Evolutionary conservation across 2,797 vertebrate species (phyloP), one percentile per base, ranked within the genome.

Genomic region (Tiaroga cobitis): DNA sequence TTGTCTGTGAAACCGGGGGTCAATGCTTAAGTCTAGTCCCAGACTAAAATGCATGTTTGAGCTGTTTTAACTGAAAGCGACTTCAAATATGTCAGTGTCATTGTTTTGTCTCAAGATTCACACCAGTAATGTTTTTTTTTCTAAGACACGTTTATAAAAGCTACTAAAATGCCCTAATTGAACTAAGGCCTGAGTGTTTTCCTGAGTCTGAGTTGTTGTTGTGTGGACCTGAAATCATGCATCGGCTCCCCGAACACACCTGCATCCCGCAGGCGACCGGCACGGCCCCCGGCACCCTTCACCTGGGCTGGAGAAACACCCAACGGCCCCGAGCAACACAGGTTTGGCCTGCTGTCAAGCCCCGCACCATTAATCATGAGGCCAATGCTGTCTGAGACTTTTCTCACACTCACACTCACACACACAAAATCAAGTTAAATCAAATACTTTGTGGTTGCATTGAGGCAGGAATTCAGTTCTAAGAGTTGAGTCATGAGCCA

Each of bases 221-320:
- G 9, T 26, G 54, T 26, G 56, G 65, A 32, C 61, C n/a, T 19
- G 63, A 56, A 51, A 67, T 69, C 70, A 37, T 11, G 70, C 46
- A 34, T 1, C 29, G 54, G 7, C 82, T 43, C 51, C 81, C 70
- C 90, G 86, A 65, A 90, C 93, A 91, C 95, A 95, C 94, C 94
- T 95, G 94, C 89, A 90, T 90, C 93, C 94, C 93, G 85, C 90
- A 93, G 94, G 95, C 91, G 87, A 92, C 11, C 26, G 90, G 92
- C 91, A 76, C 91, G 85, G 85, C 89, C 94, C 94, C 92, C 88
- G 85, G 91, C 92, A 93, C 90, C 29, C 91, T 94, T 94, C 95
- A 96, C 94, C 94, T 95, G 95, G 92, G 93, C 82, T 89, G 90
- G 89, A 93, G 94, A 93, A 93, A 92, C 93, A 89, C 89, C 91